Evolutionary conservation across 64 coral and sea anemone genomes (phyloP).

Genomic region (Orbicella faveolata): DNA sequence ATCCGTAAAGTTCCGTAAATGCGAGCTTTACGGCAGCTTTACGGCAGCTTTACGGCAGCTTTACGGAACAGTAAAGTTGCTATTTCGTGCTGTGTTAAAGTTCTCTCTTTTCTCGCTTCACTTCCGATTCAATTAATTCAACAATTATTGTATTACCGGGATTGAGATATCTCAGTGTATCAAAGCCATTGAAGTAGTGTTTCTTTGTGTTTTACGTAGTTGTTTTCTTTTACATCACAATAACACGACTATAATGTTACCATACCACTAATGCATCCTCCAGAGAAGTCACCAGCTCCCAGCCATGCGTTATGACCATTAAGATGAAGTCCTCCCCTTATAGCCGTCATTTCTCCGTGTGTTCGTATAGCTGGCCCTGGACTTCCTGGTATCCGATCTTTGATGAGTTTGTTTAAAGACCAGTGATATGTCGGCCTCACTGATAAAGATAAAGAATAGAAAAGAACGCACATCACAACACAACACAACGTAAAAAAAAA

Average conservation of each 20-base stretch:
- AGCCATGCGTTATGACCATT: slow-evolving; percentile 89
- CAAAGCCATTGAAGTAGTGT: too few species aligned
- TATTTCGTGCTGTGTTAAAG: too few species aligned
- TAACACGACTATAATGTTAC: not conserved
- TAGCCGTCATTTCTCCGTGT: slow-evolving; percentile 67
- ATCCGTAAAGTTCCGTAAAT: too few species aligned
- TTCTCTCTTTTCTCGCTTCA: too few species aligned
- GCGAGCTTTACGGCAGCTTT: too few species aligned
- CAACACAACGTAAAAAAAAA: too few species aligned
- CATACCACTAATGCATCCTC: slow-evolving; percentile 93
- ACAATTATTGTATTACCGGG: too few species aligned
- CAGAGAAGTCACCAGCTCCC: slow-evolving; percentile 89
- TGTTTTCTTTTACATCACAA: not conserved
- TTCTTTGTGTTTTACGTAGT: too few species aligned
- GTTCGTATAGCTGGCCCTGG: slow-evolving; percentile 87
- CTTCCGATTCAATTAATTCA: too few species aligned
- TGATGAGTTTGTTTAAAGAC: slow-evolving; percentile 77
- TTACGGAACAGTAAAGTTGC: too few species aligned
- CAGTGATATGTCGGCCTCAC: slow-evolving; percentile 89
- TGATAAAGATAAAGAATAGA: not conserved
- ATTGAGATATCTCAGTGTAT: too few species aligned
- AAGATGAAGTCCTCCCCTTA: slow-evolving; percentile 76
- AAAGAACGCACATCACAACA: not conserved
- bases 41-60: too few species aligned
- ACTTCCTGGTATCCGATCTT: slow-evolving; percentile 75